phyloP scores from a whole-genome alignment of 1,140 invertebrate genomes.

The Centruroides vittatus region DNA sequence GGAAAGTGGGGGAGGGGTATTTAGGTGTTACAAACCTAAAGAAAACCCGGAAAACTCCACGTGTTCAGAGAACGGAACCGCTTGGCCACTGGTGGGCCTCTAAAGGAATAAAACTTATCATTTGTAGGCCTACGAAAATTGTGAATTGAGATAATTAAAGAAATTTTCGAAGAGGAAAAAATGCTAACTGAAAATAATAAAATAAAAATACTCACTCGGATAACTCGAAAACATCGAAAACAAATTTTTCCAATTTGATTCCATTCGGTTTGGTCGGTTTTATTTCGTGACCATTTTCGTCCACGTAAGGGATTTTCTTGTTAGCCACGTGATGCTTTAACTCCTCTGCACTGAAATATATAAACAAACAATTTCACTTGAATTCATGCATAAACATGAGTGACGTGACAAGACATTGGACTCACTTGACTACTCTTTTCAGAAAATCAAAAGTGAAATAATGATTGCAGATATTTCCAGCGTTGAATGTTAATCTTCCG shows the following conservation, averaged over 20 bases:
- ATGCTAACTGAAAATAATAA: not conserved
- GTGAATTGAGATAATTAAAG: not conserved
- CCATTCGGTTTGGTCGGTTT: constrained; percentile 78
- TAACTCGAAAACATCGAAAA: constrained; percentile 96
- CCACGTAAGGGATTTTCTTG: constrained; percentile 88
- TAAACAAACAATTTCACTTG: not conserved
- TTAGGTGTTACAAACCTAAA: too few relatives aligned
- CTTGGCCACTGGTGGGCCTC: too few relatives aligned
- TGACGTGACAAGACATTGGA: not conserved
- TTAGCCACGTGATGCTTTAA: constrained; percentile 88
- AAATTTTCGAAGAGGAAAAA: not conserved
- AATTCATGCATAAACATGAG: not conserved
- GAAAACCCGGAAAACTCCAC: too few relatives aligned
- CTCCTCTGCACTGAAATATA: constrained; percentile 25
- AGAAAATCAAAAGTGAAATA: constrained; percentile 86
- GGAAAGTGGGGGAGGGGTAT: too few relatives aligned
- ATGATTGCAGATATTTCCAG: constrained; percentile 97
- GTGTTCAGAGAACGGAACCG: too few relatives aligned
- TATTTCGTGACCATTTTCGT: constrained; percentile 50
- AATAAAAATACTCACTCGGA: constrained; percentile 41
- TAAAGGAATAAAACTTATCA: too few relatives aligned
- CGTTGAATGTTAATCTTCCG: constrained; percentile 73
- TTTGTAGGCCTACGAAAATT: too few relatives aligned
- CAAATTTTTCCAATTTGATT: constrained; percentile 98
- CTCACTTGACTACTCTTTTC: constrained; percentile 35